Evolutionary conservation across 2,113 vertebrate species (phyloP).

Genomic region (Engraulis encrasicolus): DNA sequence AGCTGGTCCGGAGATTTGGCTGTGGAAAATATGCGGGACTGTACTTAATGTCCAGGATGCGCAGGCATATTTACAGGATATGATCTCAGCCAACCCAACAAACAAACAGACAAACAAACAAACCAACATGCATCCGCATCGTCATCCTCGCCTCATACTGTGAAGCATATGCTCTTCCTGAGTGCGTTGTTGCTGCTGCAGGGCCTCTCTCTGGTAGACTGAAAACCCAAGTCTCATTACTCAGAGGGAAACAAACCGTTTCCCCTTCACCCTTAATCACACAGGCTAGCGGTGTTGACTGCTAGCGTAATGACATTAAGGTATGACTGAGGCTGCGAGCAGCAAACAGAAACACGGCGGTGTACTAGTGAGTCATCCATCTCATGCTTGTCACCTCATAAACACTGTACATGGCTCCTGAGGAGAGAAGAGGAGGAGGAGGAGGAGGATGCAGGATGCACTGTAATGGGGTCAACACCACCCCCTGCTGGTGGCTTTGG

Average conservation of each 20-base stretch:
- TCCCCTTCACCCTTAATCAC: not conserved
- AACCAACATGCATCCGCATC: no score
- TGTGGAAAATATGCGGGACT: no score
- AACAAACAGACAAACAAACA: no score
- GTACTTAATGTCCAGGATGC: no score
- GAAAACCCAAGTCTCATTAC: not conserved
- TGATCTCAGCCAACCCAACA: not conserved
- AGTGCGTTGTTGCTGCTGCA: not conserved
- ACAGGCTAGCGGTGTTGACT: not conserved
- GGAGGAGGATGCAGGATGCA: no score
- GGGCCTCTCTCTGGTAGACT: no score
- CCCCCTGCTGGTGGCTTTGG: not conserved
- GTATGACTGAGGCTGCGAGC: not conserved
- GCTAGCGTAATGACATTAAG: slow-evolving; percentile 5
- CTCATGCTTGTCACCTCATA: not conserved
- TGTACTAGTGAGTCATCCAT: slow-evolving; percentile 20
- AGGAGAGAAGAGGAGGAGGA: no score
- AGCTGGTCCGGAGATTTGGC: no score
- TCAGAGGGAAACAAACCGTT: not conserved
- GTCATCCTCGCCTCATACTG: not conserved
- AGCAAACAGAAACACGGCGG: no score
- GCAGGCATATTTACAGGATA: no score
- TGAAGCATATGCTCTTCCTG: not conserved
- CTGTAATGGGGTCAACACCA: not conserved
- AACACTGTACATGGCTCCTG: no score